These are phyloP conservation scores for Myotis daubentonii DNA, from an alignment of 2,797 vertebrate genomes.

Conservation along the genomic window DNA sequence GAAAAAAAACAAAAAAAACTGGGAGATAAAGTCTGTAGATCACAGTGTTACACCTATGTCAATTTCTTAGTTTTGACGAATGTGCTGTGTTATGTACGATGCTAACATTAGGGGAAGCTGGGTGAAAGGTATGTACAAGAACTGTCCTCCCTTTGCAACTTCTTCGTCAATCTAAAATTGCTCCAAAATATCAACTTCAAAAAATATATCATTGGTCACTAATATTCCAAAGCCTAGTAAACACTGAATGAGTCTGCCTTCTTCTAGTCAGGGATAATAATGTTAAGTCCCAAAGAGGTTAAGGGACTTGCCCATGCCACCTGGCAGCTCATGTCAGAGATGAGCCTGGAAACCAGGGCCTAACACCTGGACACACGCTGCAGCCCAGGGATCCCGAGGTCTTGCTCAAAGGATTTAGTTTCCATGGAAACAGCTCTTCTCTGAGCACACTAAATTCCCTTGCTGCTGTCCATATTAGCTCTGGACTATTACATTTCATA, in stretches of 20 bases:
- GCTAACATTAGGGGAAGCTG: background rate
- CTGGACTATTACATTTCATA: slow-evolving; percentile 72
- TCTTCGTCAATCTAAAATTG: slow-evolving; percentile 29
- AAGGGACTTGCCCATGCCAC: background rate
- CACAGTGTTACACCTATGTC: background rate
- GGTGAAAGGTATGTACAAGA: background rate
- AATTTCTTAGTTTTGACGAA: slow-evolving; percentile 4
- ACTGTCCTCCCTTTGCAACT: background rate
- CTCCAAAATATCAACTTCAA: slow-evolving; percentile 8
- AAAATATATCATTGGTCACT: background rate
- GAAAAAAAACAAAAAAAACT: background rate
- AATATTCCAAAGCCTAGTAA: background rate
- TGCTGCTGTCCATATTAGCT: slow-evolving; percentile 34
- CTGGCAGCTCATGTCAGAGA: background rate
- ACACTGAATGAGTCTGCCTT: background rate
- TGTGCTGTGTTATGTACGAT: background rate
- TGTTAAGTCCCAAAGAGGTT: slow-evolving; percentile 1
- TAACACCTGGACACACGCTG: background rate
- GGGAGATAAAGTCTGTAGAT: background rate
- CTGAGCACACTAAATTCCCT: slow-evolving; percentile 56
- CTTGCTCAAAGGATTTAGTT: slow-evolving; percentile 51
- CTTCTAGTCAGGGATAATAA: background rate
- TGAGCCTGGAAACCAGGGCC: background rate
- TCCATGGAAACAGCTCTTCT: slow-evolving; percentile 54
- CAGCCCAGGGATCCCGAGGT: background rate